Conservation (phyloP, 1,140 invertebrate species). For the Plodia interpunctella region DNA sequence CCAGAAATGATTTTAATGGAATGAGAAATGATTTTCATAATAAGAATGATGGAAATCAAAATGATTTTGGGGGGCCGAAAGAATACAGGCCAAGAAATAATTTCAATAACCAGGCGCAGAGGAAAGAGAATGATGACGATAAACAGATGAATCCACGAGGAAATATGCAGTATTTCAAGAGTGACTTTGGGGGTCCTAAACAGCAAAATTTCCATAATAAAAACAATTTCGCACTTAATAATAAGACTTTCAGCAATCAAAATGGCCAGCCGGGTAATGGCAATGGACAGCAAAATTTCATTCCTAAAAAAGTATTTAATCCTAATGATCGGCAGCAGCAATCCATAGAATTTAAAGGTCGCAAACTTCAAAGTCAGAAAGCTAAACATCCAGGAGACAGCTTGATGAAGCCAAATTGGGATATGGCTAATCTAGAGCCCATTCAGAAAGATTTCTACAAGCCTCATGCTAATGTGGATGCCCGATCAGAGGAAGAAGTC, state of each 20-base stretch:
- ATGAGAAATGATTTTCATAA: constrained; percentile 78
- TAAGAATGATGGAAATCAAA: constrained; percentile 54
- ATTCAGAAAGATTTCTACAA: constrained; percentile 96
- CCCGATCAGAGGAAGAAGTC: constrained; percentile 85
- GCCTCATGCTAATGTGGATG: constrained; percentile 87
- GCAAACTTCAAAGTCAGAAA: constrained; percentile 80
- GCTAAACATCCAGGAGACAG: constrained; percentile 86
- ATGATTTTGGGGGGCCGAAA: constrained; percentile 72
- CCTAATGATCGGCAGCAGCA: constrained; percentile 37
- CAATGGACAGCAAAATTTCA: constrained; percentile 55
- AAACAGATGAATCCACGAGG: constrained; percentile 64
- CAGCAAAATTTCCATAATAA: constrained; percentile 54
- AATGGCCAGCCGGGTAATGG: constrained; percentile 38
- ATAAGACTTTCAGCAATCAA: constrained; percentile 58
- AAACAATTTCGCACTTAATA: constrained; percentile 40
- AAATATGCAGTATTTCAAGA: constrained; percentile 69
- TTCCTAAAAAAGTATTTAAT: constrained; percentile 57
- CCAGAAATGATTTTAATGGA: constrained; percentile 72
- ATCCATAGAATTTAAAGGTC: constrained; percentile 61
- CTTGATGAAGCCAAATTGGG: constrained; percentile 91
- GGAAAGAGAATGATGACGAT: constrained; percentile 59
- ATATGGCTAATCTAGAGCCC: constrained; percentile 84
- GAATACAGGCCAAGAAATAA: constrained; percentile 75
- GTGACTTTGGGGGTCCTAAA: constrained; percentile 74
- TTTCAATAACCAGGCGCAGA: constrained; percentile 74